Evolutionary conservation across 2,888 invertebrate species (phyloP), one percentile per base, ranked within the genome.

Genomic region (Deilephila porcellus): DNA sequence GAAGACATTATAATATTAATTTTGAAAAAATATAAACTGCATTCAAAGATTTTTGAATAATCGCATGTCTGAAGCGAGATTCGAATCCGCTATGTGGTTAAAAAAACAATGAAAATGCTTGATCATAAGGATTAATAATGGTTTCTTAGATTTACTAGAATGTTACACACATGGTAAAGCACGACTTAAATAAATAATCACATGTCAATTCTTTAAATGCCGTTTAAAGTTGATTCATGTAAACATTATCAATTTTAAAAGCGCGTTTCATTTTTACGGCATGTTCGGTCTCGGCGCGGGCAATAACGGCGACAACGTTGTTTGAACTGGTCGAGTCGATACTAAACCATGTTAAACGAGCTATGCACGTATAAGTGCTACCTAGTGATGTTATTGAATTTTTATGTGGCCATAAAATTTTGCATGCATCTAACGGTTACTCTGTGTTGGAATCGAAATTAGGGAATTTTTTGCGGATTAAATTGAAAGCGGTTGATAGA

Each of bases 281-380:
- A 71, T 82, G 82, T 84, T 85, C 86, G 80, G 80, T 82, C 81
- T 75, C 76, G 76, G 74, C 70, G 70, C 59, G 72, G 73, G 80
- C 81, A 80, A 83, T 88, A 86, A 85, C 81, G 82, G 82, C 80
- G 82, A 86, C 84, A 85, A 79, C 81, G 81, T 81, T 82, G 83
- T 81, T 83, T 74, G 71, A 80, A 75, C 80, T 75, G 79, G 78
- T 72, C 77, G 75, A 76, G 76, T 77, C 67, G 79, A 76, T 77
- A 76, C 73, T 78, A 80, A 78, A 78, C 78, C 80, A 76, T 78
- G 79, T 77, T 81, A 79, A 81, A 78, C 78, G 79, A 77, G 74
- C 76, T 74, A 75, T 72, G 75, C 74, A 73, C 71, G 59, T 76
- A 71, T 74, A 75, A 72, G 73, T 70, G 71, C 71, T 60, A 72